These are phyloP conservation scores for Peucedramus taeniatus DNA, from an alignment of 2,113 vertebrate species.

Conservation along the genomic window DNA sequence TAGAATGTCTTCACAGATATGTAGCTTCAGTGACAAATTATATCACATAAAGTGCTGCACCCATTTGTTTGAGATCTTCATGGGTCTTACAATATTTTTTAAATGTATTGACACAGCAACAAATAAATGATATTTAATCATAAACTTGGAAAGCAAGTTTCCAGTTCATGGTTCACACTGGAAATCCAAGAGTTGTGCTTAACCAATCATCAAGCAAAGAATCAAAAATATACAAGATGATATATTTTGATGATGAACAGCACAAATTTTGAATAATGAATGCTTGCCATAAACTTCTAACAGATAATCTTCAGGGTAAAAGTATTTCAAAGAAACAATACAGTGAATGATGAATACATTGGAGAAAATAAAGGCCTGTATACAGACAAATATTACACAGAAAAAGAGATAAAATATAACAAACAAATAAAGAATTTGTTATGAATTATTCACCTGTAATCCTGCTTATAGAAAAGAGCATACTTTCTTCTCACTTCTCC, in stretches of 20 bases:
- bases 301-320: background rate
- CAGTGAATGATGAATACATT: background rate
- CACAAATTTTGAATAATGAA: background rate
- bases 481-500: background rate
- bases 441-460: background rate
- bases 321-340: background rate
- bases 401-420: background rate
- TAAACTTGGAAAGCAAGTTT: background rate
- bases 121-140: background rate
- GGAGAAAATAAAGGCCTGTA: background rate
- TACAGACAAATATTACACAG: background rate
- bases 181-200: background rate
- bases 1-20: background rate
- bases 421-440: background rate
- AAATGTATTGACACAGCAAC: background rate
- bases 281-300: background rate
- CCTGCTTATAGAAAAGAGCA: background rate
- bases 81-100: background rate
- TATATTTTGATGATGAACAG: background rate
- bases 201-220: background rate
- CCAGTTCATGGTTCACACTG: background rate
- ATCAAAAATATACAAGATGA: background rate
- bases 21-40: background rate
- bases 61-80: background rate
- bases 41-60: background rate